These are phyloP conservation scores for Eugnorisma glareosa DNA, from an alignment of 2,888 invertebrate genomes.

Conservation along the genomic window DNA sequence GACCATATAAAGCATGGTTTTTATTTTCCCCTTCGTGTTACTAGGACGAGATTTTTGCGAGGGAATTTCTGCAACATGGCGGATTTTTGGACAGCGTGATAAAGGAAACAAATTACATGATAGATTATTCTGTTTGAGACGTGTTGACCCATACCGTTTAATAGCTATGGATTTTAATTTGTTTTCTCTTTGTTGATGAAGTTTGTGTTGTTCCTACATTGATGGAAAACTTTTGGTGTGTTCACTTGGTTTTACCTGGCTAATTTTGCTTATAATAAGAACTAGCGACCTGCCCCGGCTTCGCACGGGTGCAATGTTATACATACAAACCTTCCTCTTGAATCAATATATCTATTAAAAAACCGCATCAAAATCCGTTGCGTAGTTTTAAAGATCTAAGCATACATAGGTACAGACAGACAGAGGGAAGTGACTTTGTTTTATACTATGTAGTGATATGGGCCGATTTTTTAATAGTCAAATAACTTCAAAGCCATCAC, in stretches of 20 bases:
- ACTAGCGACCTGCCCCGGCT: no score
- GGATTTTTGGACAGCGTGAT: constrained; percentile 62
- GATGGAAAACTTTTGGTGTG: neutral
- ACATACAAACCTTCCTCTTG: no score
- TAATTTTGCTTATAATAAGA: neutral
- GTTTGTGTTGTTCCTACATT: neutral
- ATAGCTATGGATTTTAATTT: constrained; percentile 46
- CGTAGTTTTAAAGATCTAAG: no score
- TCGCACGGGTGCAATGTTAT: no score
- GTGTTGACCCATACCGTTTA: constrained; percentile 51
- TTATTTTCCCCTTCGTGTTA: constrained; percentile 66
- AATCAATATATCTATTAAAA: no score
- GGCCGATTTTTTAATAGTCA: neutral
- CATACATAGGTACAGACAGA: no score
- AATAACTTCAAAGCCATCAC: neutral
- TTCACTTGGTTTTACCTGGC: neutral
- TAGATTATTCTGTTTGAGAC: constrained; percentile 62
- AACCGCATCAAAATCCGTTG: no score
- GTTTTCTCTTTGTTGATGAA: constrained; percentile 15
- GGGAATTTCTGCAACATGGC: constrained; percentile 33
- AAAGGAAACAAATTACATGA: constrained; percentile 66
- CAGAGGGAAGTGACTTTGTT: no score
- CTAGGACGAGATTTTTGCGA: constrained; percentile 54
- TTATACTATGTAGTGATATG: no score
- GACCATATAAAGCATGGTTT: constrained; percentile 75